These are phyloP conservation scores for Rhingia campestris DNA, from an alignment of 2,888 invertebrate genomes.

Conservation along the genomic window DNA sequence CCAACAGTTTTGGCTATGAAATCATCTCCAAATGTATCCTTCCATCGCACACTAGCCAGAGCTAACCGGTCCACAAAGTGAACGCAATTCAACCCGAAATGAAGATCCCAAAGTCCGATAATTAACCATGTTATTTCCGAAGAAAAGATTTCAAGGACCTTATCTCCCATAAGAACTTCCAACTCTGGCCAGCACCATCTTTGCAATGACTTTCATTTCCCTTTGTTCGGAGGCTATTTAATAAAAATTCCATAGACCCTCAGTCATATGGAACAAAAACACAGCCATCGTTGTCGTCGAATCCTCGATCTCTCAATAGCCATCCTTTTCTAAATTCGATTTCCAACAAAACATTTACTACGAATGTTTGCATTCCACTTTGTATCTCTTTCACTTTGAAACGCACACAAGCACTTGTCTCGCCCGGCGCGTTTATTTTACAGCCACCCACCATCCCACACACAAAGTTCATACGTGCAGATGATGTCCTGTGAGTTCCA, in stretches of 20 bases:
- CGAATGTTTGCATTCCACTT: slow-evolving; percentile 70
- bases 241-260: slow-evolving; percentile 42
- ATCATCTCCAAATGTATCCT: not conserved
- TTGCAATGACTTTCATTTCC: slow-evolving; percentile 59
- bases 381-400: slow-evolving; percentile 71
- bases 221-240: slow-evolving; percentile 56
- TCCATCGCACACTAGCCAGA: not conserved
- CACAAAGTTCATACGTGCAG: slow-evolving; percentile 43
- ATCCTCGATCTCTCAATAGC: slow-evolving; percentile 63
- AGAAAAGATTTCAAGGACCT: slow-evolving; percentile 47
- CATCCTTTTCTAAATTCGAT: slow-evolving; percentile 74
- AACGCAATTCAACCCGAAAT: not conserved
- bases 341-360: slow-evolving; percentile 71
- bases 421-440: slow-evolving; percentile 70
- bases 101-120: slow-evolving; percentile 12
- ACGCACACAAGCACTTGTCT: slow-evolving; percentile 69
- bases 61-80: not conserved
- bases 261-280: slow-evolving; percentile 20
- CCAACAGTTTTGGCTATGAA: not conserved
- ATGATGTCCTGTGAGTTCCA: slow-evolving; percentile 53
- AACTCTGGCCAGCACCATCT: slow-evolving; percentile 55
- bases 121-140: slow-evolving; percentile 15
- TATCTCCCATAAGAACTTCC: slow-evolving; percentile 45
- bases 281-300: slow-evolving; percentile 25
- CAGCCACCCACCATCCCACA: slow-evolving; percentile 13